Evolutionary conservation across 2,797 vertebrate genomes (phyloP).

Genomic region (Mormyrops attenuatus): DNA sequence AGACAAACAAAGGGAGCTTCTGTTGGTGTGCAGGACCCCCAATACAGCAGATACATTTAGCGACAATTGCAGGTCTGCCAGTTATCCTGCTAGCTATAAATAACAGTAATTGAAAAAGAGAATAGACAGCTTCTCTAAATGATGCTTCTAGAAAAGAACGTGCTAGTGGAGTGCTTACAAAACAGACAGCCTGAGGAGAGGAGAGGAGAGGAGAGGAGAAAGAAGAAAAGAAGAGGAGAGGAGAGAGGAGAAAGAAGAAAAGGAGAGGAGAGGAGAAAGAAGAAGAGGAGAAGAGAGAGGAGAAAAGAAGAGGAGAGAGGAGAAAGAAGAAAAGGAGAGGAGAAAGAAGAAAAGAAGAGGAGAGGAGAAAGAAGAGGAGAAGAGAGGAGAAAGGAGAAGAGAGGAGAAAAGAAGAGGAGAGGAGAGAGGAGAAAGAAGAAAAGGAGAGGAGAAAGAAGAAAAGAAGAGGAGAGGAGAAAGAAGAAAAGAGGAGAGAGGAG

Average conservation of each 20-base stretch:
- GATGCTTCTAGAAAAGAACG: not conserved
- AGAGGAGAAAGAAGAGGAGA: too few relatives aligned
- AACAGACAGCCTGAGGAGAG: not conserved
- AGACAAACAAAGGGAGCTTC: not conserved
- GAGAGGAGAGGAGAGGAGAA: not conserved
- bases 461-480: too few relatives aligned
- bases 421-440: accelerated
- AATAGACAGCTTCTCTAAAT: not conserved
- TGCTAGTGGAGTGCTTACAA: not conserved
- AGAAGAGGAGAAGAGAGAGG: too few relatives aligned
- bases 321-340: too few relatives aligned
- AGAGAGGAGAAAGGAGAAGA: too few relatives aligned
- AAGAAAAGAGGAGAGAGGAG: too few relatives aligned
- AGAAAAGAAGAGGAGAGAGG: too few relatives aligned
- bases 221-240: too few relatives aligned
- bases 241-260: too few relatives aligned
- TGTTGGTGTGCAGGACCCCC: not conserved
- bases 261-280: too few relatives aligned
- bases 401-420: too few relatives aligned
- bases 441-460: too few relatives aligned
- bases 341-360: not conserved
- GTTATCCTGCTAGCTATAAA: not conserved
- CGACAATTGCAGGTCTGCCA: not conserved
- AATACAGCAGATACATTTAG: not conserved
- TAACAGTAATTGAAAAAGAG: not conserved